phyloP scores from a whole-genome alignment of 2,113 vertebrate species.

The mouse (Mus musculus) region GRCm39 chr11:18984001-18984500 shows the following conservation, averaged over 20 bases:
- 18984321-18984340: background rate
- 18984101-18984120: constrained; percentile 88
- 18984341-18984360: constrained; percentile 34
- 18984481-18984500: constrained; percentile 64
- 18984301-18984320: constrained; percentile 58
- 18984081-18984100: constrained; percentile 87
- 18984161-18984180: constrained; percentile 78
- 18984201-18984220: constrained; percentile 71
- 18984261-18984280: background rate
- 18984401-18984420: background rate
- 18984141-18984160: constrained; percentile 85
- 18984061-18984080: constrained; percentile 87
- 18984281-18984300: background rate
- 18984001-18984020: constrained; percentile 86
- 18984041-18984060: constrained; percentile 86
- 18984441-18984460: constrained; percentile 45
- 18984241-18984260: constrained; percentile 70
- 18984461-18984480: constrained; percentile 71
- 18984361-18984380: background rate
- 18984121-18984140: constrained; percentile 87
- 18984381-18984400: background rate
- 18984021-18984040: constrained; percentile 82
- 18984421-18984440: constrained; percentile 69
- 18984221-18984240: constrained; percentile 56
- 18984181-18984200: constrained; percentile 83